These are phyloP conservation scores for Rhaphigaster nebulosa DNA, from an alignment of 2,888 invertebrate species.

Conservation along the genomic window DNA sequence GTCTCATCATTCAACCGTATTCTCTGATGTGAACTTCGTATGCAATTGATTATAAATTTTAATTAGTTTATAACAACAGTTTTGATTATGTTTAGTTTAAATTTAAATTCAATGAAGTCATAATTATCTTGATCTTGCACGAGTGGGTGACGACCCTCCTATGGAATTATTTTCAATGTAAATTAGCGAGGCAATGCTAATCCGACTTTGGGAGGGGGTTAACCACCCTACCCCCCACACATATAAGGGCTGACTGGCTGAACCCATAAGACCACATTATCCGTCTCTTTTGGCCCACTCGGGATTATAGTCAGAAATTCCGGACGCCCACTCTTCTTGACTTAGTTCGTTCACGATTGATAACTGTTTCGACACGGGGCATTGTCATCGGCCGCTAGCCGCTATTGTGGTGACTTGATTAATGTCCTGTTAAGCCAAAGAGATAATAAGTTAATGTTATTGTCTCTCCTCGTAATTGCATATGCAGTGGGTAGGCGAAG, in stretches of 20 bases:
- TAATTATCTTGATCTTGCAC: not conserved
- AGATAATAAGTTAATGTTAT: constrained; percentile 24
- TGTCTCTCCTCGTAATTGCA: not conserved
- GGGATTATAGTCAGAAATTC: not conserved
- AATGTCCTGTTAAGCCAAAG: not conserved
- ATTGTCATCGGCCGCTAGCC: not conserved
- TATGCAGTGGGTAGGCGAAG: not conserved
- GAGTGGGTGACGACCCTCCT: not conserved
- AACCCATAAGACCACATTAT: too few relatives aligned
- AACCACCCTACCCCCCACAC: not conserved
- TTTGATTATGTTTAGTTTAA: not conserved
- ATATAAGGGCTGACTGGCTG: not conserved
- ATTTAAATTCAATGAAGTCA: not conserved
- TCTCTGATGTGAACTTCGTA: too few relatives aligned
- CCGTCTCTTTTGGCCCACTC: not conserved
- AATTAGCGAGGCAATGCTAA: not conserved
- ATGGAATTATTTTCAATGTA: not conserved
- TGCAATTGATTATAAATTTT: too few relatives aligned
- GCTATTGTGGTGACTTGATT: not conserved
- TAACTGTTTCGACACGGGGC: not conserved
- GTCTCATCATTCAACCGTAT: too few relatives aligned
- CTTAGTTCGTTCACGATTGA: not conserved
- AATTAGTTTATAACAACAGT: too few relatives aligned
- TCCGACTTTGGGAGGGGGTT: too few relatives aligned
- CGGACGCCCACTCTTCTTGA: not conserved